Conservation (phyloP, 2,888 invertebrate species). For the Stratiomys singularior region DNA sequence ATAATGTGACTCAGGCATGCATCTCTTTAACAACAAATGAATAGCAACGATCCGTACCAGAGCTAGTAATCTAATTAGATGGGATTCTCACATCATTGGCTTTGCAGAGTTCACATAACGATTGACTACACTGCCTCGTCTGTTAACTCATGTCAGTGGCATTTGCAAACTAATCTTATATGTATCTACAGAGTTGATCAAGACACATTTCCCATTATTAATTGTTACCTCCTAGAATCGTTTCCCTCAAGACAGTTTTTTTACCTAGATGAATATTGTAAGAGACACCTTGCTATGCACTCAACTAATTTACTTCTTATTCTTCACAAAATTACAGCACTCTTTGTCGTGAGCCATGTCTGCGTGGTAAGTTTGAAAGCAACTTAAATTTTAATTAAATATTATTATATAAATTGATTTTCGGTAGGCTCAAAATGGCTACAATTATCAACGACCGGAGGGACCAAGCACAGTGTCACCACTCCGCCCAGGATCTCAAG, state of each 20-base stretch:
- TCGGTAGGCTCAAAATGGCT: slow-evolving; percentile 76
- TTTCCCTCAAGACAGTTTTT: slow-evolving; percentile 2
- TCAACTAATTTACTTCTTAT: slow-evolving; percentile 9
- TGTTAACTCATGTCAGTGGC: not conserved
- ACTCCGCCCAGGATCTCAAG: slow-evolving; percentile 55
- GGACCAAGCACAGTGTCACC: slow-evolving; percentile 59
- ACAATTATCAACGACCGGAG: slow-evolving; percentile 78
- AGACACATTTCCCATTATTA: slow-evolving; percentile 26
- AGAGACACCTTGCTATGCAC: not conserved
- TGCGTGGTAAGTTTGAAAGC: slow-evolving; percentile 56
- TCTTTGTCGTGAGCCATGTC: slow-evolving; percentile 56
- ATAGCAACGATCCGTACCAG: not conserved
- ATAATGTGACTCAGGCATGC: not conserved
- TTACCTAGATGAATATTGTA: not conserved
- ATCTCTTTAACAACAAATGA: slow-evolving; percentile 4
- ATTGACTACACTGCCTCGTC: not conserved
- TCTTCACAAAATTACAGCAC: slow-evolving; percentile 53
- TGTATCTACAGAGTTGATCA: not conserved
- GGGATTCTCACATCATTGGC: slow-evolving; percentile 2
- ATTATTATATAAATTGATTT: not conserved
- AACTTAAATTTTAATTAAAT: not conserved
- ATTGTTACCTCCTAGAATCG: not conserved
- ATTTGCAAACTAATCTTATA: not conserved
- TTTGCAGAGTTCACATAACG: not conserved
- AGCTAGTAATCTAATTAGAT: slow-evolving; percentile 25